These are phyloP conservation scores for Trachymyrmex cornetzi DNA, from an alignment of 1,140 invertebrate species.

Conservation along the genomic window DNA sequence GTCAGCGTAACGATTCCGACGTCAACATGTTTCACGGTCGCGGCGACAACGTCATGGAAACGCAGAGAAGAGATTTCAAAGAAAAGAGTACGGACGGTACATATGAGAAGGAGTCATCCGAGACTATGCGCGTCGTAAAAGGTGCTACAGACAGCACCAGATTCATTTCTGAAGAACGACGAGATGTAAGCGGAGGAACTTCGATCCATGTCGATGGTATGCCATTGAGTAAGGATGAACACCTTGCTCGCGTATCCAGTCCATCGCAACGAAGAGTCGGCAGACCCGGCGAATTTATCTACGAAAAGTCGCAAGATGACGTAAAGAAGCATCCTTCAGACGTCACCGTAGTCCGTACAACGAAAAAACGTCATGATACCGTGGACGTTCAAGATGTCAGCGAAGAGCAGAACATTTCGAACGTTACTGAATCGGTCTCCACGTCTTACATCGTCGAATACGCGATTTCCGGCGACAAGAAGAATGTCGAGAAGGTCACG, in stretches of 20 bases:
- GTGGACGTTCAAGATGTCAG: constrained; percentile 73
- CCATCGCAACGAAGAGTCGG: background rate
- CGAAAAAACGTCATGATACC: constrained; percentile 64
- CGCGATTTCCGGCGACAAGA: constrained; percentile 61
- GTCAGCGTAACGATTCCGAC: constrained; percentile 53
- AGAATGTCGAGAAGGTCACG: constrained; percentile 71
- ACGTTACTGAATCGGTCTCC: constrained; percentile 52
- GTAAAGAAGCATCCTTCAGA: constrained; percentile 36
- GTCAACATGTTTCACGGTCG: constrained; percentile 43
- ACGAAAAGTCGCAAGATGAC: constrained; percentile 53
- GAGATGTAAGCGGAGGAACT: constrained; percentile 53
- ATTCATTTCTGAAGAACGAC: constrained; percentile 69
- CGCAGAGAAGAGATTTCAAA: constrained; percentile 50
- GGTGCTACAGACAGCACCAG: constrained; percentile 65
- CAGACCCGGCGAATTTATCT: constrained; percentile 69
- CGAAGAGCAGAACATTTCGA: constrained; percentile 68
- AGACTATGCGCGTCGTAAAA: constrained; percentile 51
- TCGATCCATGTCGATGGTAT: constrained; percentile 20
- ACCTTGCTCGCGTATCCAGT: background rate
- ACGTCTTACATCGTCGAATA: constrained; percentile 73
- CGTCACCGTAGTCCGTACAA: constrained; percentile 64
- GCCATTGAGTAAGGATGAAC: background rate
- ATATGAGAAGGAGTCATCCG: constrained; percentile 71
- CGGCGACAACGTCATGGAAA: constrained; percentile 40
- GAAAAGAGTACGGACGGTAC: constrained; percentile 65